Conservation (phyloP, 2,888 invertebrate species). For the Diplazon laetatorius region DNA sequence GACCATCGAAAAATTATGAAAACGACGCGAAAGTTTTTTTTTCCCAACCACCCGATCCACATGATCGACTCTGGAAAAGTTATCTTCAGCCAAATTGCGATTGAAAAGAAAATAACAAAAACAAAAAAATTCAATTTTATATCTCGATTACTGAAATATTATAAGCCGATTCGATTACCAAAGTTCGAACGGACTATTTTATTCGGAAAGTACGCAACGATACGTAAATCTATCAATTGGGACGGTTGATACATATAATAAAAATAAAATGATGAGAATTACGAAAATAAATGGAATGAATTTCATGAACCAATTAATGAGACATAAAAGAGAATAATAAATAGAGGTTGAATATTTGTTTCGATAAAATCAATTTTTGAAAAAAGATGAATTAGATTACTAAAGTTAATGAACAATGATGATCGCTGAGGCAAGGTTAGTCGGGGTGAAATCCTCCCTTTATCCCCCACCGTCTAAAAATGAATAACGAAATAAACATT, state of each 20-base stretch:
- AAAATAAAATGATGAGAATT: no score
- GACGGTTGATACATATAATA: no score
- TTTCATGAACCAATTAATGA: constrained; percentile 26
- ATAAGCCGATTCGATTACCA: neutral
- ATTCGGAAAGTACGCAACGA: constrained; percentile 5
- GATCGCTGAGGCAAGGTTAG: no score
- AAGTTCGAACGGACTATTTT: neutral
- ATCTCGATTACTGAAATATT: neutral
- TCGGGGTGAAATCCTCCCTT: no score
- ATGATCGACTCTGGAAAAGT: constrained; percentile 6
- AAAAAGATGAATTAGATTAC: no score
- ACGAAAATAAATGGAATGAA: no score
- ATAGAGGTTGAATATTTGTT: no score
- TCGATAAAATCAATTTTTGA: no score
- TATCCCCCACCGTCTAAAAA: no score
- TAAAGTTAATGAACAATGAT: no score
- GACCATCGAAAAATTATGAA: constrained; percentile 38
- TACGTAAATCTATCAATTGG: constrained; percentile 8
- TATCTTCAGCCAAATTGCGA: constrained; percentile 8
- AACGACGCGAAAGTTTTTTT: constrained; percentile 43
- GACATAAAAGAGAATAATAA: constrained; percentile 22
- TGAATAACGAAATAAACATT: no score
- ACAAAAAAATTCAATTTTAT: neutral
- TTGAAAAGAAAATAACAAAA: constrained; percentile 38
- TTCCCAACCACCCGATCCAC: neutral